Evolutionary conservation across 2,113 vertebrate species (phyloP).

Genomic region (Myanophis thanlyinensis): DNA sequence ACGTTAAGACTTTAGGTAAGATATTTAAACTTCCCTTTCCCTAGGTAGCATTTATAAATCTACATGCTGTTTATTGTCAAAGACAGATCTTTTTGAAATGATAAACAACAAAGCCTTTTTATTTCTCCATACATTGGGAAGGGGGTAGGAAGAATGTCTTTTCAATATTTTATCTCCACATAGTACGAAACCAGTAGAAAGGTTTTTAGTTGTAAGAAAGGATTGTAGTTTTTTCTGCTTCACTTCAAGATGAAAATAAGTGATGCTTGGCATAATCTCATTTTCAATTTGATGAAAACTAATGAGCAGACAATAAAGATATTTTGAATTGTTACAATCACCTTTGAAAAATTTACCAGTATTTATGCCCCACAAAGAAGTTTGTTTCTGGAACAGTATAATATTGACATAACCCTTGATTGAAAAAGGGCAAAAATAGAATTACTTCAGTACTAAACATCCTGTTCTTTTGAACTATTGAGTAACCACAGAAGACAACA

Average conservation of each 20-base stretch:
- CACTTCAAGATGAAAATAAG: neutral
- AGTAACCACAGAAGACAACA: conserved; percentile 36
- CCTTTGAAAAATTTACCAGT: neutral
- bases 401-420: neutral
- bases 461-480: conserved; percentile 8
- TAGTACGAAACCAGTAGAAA: neutral
- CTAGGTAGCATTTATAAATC: neutral
- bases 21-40: neutral
- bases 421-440: neutral
- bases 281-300: conserved; percentile 7
- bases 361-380: neutral
- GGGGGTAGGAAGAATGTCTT: neutral
- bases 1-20: neutral
- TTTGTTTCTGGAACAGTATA: conserved; percentile 32
- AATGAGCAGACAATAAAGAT: neutral
- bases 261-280: neutral
- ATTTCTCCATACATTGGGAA: neutral
- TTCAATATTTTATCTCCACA: neutral
- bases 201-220: neutral
- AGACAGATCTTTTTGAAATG: neutral
- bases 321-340: neutral
- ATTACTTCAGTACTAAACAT: neutral
- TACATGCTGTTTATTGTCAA: neutral
- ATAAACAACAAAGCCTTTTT: neutral
- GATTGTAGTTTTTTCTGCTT: neutral